phyloP scores from a whole-genome alignment of 2,888 invertebrate species.

The Dione vanillae region DNA sequence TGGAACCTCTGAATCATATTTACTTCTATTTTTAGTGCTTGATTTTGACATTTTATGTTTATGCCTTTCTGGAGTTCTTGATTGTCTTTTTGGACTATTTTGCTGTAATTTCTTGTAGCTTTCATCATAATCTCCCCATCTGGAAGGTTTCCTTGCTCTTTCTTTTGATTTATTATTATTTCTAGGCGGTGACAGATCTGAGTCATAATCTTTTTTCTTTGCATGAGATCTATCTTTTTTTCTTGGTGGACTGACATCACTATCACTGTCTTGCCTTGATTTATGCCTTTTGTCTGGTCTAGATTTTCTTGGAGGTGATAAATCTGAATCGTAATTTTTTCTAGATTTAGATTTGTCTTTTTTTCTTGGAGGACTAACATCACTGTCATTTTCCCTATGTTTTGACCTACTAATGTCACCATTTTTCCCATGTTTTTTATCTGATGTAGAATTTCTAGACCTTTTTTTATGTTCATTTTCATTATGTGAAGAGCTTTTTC shows the following conservation, averaged over 20 bases:
- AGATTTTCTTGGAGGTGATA: conserved; percentile 50
- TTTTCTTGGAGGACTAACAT: conserved; percentile 13
- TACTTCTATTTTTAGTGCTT: neutral
- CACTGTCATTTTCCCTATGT: conserved; percentile 13
- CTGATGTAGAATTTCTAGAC: neutral
- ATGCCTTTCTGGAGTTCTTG: conserved; percentile 47
- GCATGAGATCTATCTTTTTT: conserved; percentile 7
- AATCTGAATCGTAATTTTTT: conserved; percentile 50
- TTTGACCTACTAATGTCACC: conserved; percentile 4
- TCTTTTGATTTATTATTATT: conserved; percentile 39
- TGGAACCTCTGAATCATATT: conserved; percentile 4
- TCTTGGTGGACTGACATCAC: conserved; percentile 24
- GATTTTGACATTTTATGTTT: conserved; percentile 14
- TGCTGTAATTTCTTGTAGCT: conserved; percentile 9
- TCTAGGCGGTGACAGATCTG: conserved; percentile 49
- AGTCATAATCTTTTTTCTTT: conserved; percentile 38
- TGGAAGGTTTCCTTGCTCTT: conserved; percentile 33
- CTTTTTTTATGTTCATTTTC: neutral
- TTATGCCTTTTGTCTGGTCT: conserved; percentile 43
- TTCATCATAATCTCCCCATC: conserved; percentile 40
- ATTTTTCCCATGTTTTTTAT: neutral
- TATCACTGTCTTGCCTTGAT: conserved; percentile 10
- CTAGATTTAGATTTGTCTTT: neutral
- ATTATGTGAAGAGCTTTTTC: conserved; percentile 46
- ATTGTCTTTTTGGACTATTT: conserved; percentile 59